Evolutionary conservation across 2,113 vertebrate genomes (phyloP), one percentile per base, ranked within the genome.

Genomic region (Erythrocercus mccallii): DNA sequence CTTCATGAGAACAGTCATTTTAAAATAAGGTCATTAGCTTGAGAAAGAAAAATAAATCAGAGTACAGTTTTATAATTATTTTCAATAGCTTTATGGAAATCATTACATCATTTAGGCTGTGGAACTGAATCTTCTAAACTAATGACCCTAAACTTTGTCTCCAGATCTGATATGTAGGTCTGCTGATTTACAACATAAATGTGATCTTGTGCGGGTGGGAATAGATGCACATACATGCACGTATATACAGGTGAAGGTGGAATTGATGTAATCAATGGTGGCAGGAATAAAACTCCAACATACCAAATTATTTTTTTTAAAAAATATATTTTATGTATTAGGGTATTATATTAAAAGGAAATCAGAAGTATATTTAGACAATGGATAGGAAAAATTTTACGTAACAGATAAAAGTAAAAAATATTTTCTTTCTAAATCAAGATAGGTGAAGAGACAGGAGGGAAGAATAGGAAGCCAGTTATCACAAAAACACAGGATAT

Each of bases 11-110:
- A 76, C 2, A 9, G 47, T 68, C 7, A 60, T 83, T 89, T 87
- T 86, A 22, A 77, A 93, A 81, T 58, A 89, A 92, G 33, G 53
- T 70, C 44, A 65, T 47, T 68, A 50, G 14, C 58, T 53, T 22
- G 6, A 37, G 15, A 78, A 92, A 93, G 35, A 82, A 81, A 92
- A 93, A 81, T 17, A 83, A 83, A 87, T 48, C 10, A 77, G 37
- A 83, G 19, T 50, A 66, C 23, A 48, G 13, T 10, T 61, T 20
- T 51, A 79, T 40, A 62, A 91, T 68, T 24, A n/a, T 89, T 94
- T 88, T 85, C 70, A 87, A 61, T 50, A 73, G 23, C n/a, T 53
- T 95, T 88, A 62, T 81, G 66, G 60, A 87, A 96, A 88, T 61
- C 12, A 69, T 74, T 78, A 77, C 27, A 73, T 77, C 42, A 76